Percentiles rank a stretch among this genome's conserved stretches.
Conservation (phyloP, 2,113 vertebrate genomes). For the Lasiurus borealis region DNA sequence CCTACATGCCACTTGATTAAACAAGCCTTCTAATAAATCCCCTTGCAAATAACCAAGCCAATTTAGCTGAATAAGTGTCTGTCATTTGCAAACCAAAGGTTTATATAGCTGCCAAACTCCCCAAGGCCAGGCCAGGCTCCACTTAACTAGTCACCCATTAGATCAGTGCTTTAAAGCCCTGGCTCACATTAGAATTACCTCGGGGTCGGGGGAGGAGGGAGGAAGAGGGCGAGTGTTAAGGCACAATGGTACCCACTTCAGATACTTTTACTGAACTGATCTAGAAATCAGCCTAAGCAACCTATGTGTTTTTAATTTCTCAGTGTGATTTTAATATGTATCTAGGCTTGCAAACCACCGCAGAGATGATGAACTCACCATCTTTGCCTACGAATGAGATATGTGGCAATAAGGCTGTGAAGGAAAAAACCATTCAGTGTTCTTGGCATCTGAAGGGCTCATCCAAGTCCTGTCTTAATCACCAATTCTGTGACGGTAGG, state of each 20-base stretch:
- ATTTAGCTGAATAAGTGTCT: slow-evolving; percentile 10
- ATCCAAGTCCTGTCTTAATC: background rate
- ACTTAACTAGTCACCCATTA: background rate
- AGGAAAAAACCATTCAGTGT: background rate
- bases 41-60: slow-evolving; percentile 11
- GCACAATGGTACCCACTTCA: background rate
- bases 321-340: background rate
- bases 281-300: background rate
- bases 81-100: background rate
- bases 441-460: background rate
- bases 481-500: background rate
- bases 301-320: background rate
- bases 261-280: background rate
- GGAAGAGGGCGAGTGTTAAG: background rate
- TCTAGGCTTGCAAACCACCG: background rate
- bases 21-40: background rate
- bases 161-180: background rate
- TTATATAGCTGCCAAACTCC: background rate
- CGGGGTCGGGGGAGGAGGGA: too few species aligned
- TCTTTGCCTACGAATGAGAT: background rate
- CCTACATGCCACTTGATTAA: background rate
- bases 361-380: background rate
- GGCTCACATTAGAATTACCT: background rate
- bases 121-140: background rate
- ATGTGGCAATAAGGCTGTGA: background rate